Evolutionary conservation across 2,888 invertebrate genomes (phyloP).

Genomic region (Torymus auratus): DNA sequence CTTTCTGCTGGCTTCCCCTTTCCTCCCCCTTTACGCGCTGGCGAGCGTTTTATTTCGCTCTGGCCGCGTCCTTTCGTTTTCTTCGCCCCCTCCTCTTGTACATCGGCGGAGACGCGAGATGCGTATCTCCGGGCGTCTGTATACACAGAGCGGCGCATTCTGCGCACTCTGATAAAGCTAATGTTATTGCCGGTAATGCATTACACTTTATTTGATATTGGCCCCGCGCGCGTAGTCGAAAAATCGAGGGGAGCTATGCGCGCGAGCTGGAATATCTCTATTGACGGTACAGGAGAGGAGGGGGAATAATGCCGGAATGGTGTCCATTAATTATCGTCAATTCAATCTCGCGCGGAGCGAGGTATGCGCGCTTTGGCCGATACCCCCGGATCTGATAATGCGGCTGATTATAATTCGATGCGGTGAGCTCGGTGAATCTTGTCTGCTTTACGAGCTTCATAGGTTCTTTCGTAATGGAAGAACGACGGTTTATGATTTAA

Average conservation of each 20-base stretch:
- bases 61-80: constrained; percentile 24
- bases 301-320: constrained; percentile 14
- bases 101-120: background rate
- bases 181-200: constrained; percentile 64
- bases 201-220: constrained; percentile 63
- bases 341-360: constrained; percentile 7
- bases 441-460: background rate
- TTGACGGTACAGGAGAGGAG: background rate
- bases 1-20: constrained; percentile 38
- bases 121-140: constrained; percentile 25
- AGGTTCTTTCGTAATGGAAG: background rate
- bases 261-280: no score
- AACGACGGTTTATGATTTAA: no score
- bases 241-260: no score
- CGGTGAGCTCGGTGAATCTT: background rate
- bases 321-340: constrained; percentile 36
- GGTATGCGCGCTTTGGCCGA: background rate
- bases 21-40: constrained; percentile 32
- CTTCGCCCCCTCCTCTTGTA: background rate
- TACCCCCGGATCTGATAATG: constrained; percentile 5
- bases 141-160: background rate
- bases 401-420: constrained; percentile 5
- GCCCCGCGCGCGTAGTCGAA: no score
- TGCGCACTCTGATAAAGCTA: constrained; percentile 61
- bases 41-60: constrained; percentile 28